Percentiles rank a stretch among this genome's conserved stretches.
Conservation (phyloP, 2,888 invertebrate genomes). For the Mimachlamys varia region DNA sequence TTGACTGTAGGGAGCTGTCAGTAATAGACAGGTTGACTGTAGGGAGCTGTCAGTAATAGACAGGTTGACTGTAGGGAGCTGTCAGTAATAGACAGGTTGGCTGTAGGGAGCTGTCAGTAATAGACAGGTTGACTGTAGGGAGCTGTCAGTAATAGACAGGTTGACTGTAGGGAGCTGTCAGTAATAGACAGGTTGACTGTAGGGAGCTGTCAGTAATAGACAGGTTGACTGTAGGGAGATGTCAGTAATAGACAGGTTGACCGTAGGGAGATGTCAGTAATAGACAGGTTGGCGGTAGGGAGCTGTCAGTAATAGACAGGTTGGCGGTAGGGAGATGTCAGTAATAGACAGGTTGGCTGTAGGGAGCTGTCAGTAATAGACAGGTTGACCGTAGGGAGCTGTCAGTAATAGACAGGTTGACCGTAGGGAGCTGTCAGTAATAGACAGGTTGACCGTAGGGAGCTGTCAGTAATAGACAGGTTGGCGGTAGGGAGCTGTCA, state of each 20-base stretch:
- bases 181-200: neutral
- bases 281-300: neutral
- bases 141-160: neutral
- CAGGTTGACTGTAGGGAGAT: neutral
- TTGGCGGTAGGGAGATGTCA: neutral
- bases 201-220: neutral
- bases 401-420: neutral
- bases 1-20: neutral
- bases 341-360: neutral
- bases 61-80: neutral
- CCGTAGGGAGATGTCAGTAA: neutral
- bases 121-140: neutral
- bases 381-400: neutral
- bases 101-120: neutral
- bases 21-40: neutral
- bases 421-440: neutral
- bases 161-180: neutral
- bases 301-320: neutral
- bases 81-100: neutral
- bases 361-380: neutral
- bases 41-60: neutral
- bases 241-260: neutral
- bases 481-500: no score
- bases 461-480: neutral
- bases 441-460: conserved; percentile 3